Conservation (phyloP, 2,797 vertebrate species). For the Spinus pinus region DNA sequence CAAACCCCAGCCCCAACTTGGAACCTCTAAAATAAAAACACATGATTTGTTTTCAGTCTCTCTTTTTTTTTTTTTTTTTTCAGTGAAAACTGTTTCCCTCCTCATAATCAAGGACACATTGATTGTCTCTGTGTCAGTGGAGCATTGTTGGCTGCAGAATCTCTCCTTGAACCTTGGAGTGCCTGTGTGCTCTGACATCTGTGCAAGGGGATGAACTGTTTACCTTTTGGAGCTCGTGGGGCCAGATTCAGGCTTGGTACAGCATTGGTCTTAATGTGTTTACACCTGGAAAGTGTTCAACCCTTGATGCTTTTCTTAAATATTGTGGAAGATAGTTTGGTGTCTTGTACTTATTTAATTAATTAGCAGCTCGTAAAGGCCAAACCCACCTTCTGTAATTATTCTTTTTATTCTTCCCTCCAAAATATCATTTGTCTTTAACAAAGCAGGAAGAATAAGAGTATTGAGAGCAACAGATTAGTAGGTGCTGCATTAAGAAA, state of each 20-base stretch:
- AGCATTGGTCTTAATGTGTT: background rate
- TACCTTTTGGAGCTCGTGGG: background rate
- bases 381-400: background rate
- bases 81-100: slow-evolving; percentile 48
- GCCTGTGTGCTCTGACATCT: background rate
- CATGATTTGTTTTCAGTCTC: slow-evolving; percentile 55
- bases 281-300: background rate
- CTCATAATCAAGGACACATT: slow-evolving; percentile 51
- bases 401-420: background rate
- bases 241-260: background rate
- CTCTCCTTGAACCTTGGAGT: background rate
- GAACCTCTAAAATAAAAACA: slow-evolving; percentile 61
- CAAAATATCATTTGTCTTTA: background rate
- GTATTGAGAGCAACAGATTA: background rate
- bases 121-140: slow-evolving; percentile 17
- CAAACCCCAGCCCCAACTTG: slow-evolving; percentile 35
- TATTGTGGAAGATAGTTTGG: background rate
- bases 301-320: background rate
- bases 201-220: background rate
- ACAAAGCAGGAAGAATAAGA: background rate
- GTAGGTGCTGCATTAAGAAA: background rate
- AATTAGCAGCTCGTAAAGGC: background rate
- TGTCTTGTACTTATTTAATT: slow-evolving; percentile 1
- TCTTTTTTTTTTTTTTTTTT: background rate
- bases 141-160: slow-evolving; percentile 8